Conservation (phyloP, 2,113 vertebrate genomes). For the Axis porcinus region DNA sequence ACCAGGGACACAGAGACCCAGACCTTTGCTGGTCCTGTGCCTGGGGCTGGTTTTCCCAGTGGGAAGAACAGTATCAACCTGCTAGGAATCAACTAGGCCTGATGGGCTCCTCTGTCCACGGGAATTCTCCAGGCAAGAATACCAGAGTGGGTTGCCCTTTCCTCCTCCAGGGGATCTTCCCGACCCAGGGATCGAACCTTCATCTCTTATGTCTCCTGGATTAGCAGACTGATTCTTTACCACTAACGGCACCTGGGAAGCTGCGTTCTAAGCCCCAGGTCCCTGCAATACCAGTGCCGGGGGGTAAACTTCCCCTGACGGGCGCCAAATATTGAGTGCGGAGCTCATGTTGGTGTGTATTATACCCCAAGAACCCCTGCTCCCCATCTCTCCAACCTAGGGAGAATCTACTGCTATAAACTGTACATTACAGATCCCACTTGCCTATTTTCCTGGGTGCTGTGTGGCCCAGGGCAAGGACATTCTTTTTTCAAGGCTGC, state of each 20-base stretch:
- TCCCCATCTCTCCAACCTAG: neutral
- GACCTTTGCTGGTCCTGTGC: neutral
- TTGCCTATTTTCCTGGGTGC: neutral
- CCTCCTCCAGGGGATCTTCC: neutral
- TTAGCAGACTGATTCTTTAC: neutral
- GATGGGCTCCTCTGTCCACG: neutral
- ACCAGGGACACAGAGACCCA: neutral
- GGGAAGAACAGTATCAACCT: neutral
- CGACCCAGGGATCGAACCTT: neutral
- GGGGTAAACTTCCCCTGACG: neutral
- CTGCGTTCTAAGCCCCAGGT: neutral
- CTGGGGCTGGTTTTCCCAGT: neutral
- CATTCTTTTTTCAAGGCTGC: neutral
- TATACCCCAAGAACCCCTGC: too few relatives aligned
- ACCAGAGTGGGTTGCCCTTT: neutral
- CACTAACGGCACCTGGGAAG: neutral
- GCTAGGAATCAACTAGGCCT: neutral
- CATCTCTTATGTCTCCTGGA: neutral
- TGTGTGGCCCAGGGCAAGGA: neutral
- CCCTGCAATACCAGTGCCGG: neutral
- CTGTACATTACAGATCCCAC: too few relatives aligned
- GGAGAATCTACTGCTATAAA: neutral
- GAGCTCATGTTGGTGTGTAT: accelerated
- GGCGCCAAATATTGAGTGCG: accelerated
- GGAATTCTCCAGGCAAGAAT: neutral